Percentiles rank a stretch among this genome's conserved stretches.
phyloP scores from a whole-genome alignment of 2,888 invertebrate species.

The Dynastes maya region DNA sequence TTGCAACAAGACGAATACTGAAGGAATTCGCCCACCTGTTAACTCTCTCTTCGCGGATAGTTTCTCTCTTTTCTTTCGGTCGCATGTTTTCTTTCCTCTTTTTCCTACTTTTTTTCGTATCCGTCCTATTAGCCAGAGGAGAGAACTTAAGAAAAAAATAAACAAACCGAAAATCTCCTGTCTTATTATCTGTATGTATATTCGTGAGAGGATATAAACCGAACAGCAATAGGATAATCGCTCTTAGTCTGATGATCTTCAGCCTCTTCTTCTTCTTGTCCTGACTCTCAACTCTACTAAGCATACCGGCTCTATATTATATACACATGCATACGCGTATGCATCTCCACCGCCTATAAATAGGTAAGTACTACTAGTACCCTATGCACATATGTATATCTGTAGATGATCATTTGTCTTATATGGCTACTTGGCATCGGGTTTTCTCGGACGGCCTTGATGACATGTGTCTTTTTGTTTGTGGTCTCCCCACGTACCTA shows the following conservation, averaged over 20 bases:
- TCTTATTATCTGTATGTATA: conserved; percentile 22
- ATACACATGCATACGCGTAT: not conserved
- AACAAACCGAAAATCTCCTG: conserved; percentile 39
- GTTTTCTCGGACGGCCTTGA: conserved; percentile 37
- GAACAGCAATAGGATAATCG: conserved; percentile 34
- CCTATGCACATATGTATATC: not conserved
- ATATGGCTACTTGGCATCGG: conserved; percentile 31
- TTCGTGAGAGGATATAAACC: conserved; percentile 40
- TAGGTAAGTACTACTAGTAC: not conserved
- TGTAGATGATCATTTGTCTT: conserved; percentile 39
- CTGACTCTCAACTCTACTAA: conserved; percentile 14
- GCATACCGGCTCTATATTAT: conserved; percentile 5
- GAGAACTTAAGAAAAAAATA: conserved; percentile 21
- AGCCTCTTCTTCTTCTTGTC: conserved; percentile 24
- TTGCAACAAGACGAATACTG: conserved; percentile 63
- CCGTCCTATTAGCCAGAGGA: conserved; percentile 25
- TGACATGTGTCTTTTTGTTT: conserved; percentile 42
- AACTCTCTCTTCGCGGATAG: conserved; percentile 59
- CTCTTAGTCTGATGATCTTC: conserved; percentile 18
- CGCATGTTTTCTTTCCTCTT: conserved; percentile 39
- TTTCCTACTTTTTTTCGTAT: conserved; percentile 36
- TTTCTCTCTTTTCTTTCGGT: conserved; percentile 47
- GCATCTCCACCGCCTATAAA: not conserved
- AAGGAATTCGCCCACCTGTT: conserved; percentile 67
- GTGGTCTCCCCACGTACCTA: conserved; percentile 21